A percentile compares a stretch with the other conserved stretches of the same genome.
phyloP scores from a whole-genome alignment of 2,797 vertebrate species.

The Merluccius polli region DNA sequence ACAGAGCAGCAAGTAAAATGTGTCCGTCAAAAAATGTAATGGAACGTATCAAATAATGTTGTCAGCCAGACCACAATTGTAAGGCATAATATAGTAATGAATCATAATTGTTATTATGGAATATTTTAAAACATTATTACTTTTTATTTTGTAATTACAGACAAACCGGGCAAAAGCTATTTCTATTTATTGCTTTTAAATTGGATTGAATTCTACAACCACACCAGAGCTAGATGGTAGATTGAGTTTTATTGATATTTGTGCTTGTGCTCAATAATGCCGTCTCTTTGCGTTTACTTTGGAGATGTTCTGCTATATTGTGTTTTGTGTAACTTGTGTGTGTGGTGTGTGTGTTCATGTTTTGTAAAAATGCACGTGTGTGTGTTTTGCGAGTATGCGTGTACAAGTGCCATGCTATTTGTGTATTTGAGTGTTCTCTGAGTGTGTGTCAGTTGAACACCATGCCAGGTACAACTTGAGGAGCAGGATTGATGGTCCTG shows the following conservation, averaged over 20 bases:
- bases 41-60: background rate
- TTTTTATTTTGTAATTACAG: background rate
- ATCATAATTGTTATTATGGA: background rate
- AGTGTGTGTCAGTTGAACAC: slow-evolving; percentile 39
- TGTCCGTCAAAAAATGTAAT: background rate
- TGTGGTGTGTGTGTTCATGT: slow-evolving; percentile 21
- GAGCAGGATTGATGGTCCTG: slow-evolving; percentile 67
- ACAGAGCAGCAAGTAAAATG: background rate
- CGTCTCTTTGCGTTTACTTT: background rate
- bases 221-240: background rate
- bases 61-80: background rate
- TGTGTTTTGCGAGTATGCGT: slow-evolving; percentile 30
- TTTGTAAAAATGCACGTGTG: background rate
- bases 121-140: background rate
- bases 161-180: background rate
- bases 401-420: slow-evolving; percentile 7
- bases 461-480: slow-evolving; percentile 61
- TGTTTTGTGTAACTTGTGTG: background rate
- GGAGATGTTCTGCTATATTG: background rate
- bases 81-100: too few relatives aligned
- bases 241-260: background rate
- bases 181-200: background rate
- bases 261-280: background rate
- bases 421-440: slow-evolving; percentile 20
- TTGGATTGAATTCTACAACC: too few relatives aligned